Evolutionary conservation across 2,888 invertebrate genomes (phyloP), one percentile per base, ranked within the genome.

Genomic region (Drosophila trichaetosa): DNA sequence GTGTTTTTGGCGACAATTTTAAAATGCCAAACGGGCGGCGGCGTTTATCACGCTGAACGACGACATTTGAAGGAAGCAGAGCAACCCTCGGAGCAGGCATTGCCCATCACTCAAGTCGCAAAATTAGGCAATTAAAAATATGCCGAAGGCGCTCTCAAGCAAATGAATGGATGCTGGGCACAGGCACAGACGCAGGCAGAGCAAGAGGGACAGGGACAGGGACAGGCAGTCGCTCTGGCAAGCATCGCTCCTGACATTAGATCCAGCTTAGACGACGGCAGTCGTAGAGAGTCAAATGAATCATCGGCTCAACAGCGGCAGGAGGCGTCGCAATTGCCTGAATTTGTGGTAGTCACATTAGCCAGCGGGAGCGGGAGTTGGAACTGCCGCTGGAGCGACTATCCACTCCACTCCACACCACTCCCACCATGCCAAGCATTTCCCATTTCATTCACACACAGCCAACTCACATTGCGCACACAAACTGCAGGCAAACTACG

Each of bases 121-220:
- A 92, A 92, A 92, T 92, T 93, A 93, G 92, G 92, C 92, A 93
- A 92, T 92, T 92, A 92, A 92, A 91, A 92, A 92, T 93, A 91
- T 93, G 92, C 93, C 93, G 88, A 89, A 91, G 91, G 92, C 89
- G 86, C 76, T 78, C 80, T 68, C 79, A 57, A 64, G 40, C 80
- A 87, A 89, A 89, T 90, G 86, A 77, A 82, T 80, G 80, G 77
- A 64, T 59, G 67, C 70, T 60, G 57, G 53, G 53, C 62, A 38
- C n/a, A 31, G 7, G 52, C 33, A 52, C 36, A 16, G 36, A 13
- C 46, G 2, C 4, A 36, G 27, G 27, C 49, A 27, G 18, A 11
- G 8, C 18, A 8, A 38, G 10, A 21, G 18, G 38, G 8, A 38
- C 8, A 8, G 59, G 61, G 53, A 62, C 13, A 51, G 36, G 34